phyloP scores from a whole-genome alignment of 2,797 vertebrate genomes.

The Anisognathus igniventris region DNA sequence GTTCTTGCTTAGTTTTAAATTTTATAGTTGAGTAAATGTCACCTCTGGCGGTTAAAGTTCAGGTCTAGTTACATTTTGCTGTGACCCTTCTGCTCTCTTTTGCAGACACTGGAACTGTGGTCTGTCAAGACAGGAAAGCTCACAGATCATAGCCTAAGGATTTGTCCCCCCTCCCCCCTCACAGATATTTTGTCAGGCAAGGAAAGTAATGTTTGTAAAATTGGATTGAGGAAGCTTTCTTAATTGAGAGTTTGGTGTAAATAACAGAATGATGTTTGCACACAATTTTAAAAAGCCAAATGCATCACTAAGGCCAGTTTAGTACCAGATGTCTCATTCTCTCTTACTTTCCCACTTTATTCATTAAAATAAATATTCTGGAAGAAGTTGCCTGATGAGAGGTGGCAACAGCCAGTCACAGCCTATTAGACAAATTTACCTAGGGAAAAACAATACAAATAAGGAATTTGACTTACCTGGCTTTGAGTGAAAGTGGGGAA shows the following conservation, averaged over 20 bases:
- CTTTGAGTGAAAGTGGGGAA: neutral
- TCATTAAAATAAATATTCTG: constrained; percentile 32
- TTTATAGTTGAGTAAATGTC: constrained; percentile 45
- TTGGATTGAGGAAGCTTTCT: neutral
- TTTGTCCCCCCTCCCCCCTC: neutral
- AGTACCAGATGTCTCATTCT: neutral
- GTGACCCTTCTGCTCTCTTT: constrained; percentile 24
- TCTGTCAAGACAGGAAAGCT: constrained; percentile 22
- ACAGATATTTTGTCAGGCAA: neutral
- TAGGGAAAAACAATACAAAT: neutral
- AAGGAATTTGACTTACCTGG: neutral
- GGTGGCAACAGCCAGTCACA: neutral
- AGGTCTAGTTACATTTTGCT: constrained; percentile 35
- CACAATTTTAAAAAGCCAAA: neutral
- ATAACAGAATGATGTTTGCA: neutral
- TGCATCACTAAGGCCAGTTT: neutral
- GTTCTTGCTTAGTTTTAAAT: constrained; percentile 43
- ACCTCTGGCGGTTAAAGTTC: constrained; percentile 39
- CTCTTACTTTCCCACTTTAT: neutral
- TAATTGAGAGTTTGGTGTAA: neutral
- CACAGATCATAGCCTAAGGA: constrained; percentile 19
- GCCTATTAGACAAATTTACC: constrained; percentile 13
- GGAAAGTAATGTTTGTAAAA: constrained; percentile 8
- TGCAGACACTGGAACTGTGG: neutral
- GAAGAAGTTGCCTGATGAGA: constrained; percentile 22